Conservation (phyloP, 2,888 invertebrate species). For the Fabriciana adippe region DNA sequence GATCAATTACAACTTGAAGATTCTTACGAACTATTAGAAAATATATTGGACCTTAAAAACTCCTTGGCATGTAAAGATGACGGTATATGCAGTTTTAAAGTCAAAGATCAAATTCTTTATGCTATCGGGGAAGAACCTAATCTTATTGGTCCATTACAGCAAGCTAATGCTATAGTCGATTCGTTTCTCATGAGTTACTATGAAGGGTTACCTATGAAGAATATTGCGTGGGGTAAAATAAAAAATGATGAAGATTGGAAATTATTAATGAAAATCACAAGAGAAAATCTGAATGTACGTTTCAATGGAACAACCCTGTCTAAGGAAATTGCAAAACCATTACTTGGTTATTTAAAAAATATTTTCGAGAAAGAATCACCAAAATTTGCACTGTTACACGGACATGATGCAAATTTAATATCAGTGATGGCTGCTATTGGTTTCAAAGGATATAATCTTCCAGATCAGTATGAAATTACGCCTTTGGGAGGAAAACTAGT, state of each 20-base stretch:
- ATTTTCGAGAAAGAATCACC: conserved; percentile 42
- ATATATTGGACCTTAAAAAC: conserved; percentile 56
- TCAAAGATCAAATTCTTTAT: conserved; percentile 48
- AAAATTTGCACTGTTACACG: conserved; percentile 57
- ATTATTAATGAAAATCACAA: conserved; percentile 51
- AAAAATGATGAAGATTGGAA: conserved; percentile 51
- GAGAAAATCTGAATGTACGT: conserved; percentile 56
- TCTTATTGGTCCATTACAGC: conserved; percentile 54
- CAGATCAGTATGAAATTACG: conserved; percentile 57
- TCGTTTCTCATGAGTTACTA: conserved; percentile 67
- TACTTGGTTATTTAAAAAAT: conserved; percentile 55
- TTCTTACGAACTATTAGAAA: conserved; percentile 51
- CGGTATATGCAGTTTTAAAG: conserved; percentile 53
- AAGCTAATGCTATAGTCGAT: conserved; percentile 57
- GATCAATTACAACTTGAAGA: conserved; percentile 47
- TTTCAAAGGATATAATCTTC: conserved; percentile 52
- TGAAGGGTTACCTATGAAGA: conserved; percentile 54
- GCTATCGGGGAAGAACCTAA: conserved; percentile 56
- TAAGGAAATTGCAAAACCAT: conserved; percentile 52
- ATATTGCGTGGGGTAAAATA: conserved; percentile 67
- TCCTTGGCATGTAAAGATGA: conserved; percentile 54
- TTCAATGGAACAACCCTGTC: conserved; percentile 54
- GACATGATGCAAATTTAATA: conserved; percentile 67
- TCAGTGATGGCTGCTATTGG: conserved; percentile 52
- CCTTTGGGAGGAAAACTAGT: conserved; percentile 69